These are phyloP conservation scores for Oppia nitens DNA, from an alignment of 1,140 invertebrate genomes.

Conservation along the genomic window DNA sequence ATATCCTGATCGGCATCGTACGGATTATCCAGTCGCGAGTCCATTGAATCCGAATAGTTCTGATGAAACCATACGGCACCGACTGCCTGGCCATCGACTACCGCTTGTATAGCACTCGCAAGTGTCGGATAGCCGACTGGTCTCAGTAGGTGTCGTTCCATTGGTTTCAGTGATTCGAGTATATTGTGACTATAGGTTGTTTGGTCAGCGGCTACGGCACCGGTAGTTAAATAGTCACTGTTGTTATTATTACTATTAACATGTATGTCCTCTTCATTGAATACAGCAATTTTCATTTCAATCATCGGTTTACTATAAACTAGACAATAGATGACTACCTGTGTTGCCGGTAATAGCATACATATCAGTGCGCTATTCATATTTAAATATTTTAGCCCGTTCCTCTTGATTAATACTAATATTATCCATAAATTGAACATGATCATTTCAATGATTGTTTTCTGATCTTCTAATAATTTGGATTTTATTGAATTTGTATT, in stretches of 20 bases:
- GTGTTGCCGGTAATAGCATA: slow-evolving; percentile 9
- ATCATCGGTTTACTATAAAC: slow-evolving; percentile 1
- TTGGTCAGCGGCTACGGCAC: no score
- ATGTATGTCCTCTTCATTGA: slow-evolving; percentile 30
- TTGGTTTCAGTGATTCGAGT: neutral
- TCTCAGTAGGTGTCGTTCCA: neutral
- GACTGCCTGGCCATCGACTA: slow-evolving; percentile 8
- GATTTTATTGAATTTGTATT: no score
- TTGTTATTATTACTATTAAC: slow-evolving; percentile 8
- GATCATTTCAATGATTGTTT: no score
- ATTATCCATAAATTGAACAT: slow-evolving; percentile 12
- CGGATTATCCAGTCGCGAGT: slow-evolving; percentile 5
- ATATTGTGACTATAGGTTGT: no score
- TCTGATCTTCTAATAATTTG: no score
- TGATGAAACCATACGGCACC: slow-evolving; percentile 12
- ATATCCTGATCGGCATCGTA: slow-evolving; percentile 10
- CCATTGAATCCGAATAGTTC: slow-evolving; percentile 14
- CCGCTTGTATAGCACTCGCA: slow-evolving; percentile 9
- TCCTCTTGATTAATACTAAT: neutral
- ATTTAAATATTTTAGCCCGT: slow-evolving; percentile 7
- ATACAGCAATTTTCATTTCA: slow-evolving; percentile 39
- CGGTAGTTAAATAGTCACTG: no score
- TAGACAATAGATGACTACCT: slow-evolving; percentile 6
- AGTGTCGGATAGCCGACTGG: neutral
- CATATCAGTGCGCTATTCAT: slow-evolving; percentile 3